Percentiles rank a stretch among this genome's conserved stretches.
Evolutionary conservation across 2,888 invertebrate genomes (phyloP).

Genomic region (Pachymerium ferrugineum): DNA sequence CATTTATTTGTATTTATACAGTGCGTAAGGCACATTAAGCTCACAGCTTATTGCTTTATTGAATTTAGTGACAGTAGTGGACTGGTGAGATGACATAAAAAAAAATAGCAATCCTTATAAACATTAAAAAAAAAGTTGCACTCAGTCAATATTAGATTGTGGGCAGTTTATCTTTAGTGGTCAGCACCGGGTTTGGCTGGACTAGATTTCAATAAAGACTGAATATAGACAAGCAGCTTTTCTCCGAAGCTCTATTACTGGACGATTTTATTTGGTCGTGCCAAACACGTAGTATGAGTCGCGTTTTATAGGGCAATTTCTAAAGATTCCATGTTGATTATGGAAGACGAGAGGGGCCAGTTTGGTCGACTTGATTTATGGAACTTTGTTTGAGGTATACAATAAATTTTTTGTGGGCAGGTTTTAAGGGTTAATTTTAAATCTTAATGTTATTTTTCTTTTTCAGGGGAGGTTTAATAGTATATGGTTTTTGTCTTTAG

Average conservation of each 20-base stretch:
- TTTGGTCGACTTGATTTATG: neutral
- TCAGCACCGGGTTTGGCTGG: constrained; percentile 8
- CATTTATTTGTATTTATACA: neutral
- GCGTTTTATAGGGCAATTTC: neutral
- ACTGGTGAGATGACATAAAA: neutral
- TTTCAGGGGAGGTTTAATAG: too few species aligned
- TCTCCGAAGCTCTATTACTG: neutral
- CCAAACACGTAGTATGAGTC: neutral
- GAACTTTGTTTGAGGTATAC: neutral
- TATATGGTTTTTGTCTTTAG: neutral
- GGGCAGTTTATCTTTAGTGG: constrained; percentile 13
- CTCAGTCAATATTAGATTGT: neutral
- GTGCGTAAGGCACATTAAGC: neutral
- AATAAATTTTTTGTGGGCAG: neutral
- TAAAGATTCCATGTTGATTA: constrained; percentile 4
- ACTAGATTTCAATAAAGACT: neutral
- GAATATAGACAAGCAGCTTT: constrained; percentile 13
- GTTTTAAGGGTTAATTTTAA: neutral
- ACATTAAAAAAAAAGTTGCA: neutral
- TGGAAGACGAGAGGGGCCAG: neutral
- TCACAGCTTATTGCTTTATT: neutral
- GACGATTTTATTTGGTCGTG: constrained; percentile 4
- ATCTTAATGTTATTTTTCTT: too few species aligned
- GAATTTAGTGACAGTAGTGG: neutral
- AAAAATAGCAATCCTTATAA: neutral